Conservation (phyloP, 1,140 invertebrate species). For the Trinorchestia longiramus region DNA sequence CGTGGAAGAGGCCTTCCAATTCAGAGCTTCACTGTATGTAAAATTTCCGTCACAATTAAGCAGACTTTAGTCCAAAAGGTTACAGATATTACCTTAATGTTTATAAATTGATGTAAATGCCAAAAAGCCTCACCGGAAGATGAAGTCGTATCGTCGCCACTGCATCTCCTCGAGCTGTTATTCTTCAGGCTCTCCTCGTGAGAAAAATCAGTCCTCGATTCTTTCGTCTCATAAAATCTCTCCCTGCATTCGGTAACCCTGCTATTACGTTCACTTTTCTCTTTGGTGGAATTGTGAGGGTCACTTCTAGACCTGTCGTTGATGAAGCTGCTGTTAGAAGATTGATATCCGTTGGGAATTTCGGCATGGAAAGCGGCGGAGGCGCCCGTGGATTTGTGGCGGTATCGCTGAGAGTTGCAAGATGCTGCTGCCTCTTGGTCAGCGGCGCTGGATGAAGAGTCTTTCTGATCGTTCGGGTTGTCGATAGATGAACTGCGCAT, state of each 20-base stretch:
- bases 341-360: not conserved
- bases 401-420: not conserved
- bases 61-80: not conserved
- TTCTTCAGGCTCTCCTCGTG: not conserved
- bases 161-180: not conserved
- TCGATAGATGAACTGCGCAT: not conserved
- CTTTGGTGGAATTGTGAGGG: not conserved
- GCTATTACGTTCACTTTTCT: not conserved
- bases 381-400: not conserved
- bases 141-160: not conserved
- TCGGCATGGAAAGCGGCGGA: not conserved
- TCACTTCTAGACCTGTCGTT: not conserved
- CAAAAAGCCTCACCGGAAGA: not conserved
- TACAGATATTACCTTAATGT: not conserved
- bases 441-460: not conserved
- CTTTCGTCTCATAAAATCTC: not conserved
- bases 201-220: constrained; percentile 3
- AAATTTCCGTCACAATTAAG: not conserved
- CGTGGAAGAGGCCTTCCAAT: no score
- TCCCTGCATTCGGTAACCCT: not conserved
- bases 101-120: not conserved
- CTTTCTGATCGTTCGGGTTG: not conserved
- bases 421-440: not conserved
- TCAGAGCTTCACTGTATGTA: not conserved
- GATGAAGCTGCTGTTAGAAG: constrained; percentile 13